Evolutionary conservation across 23 tunicate genomes (phyloP).

Genomic region (Clavelina lepadiformis): DNA sequence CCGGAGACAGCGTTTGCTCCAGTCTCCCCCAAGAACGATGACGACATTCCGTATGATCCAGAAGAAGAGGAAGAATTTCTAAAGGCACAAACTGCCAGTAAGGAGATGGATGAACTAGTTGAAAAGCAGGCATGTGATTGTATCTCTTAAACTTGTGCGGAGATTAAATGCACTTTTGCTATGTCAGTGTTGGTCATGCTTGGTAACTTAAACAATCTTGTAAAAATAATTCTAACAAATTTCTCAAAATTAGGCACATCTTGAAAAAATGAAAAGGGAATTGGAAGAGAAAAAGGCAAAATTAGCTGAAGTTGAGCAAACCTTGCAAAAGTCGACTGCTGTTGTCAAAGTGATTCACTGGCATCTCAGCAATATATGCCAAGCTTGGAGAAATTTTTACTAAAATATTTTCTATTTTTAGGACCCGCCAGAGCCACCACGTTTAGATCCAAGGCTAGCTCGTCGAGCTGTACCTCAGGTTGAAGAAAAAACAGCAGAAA

Average conservation of each 20-base stretch:
- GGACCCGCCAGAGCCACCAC: conserved; percentile 6
- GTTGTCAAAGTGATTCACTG: too few species aligned
- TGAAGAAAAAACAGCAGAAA: too few species aligned
- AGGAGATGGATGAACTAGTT: conserved; percentile 58
- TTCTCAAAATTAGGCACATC: conserved; percentile 49
- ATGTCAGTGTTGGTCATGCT: too few species aligned
- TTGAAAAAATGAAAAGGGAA: conserved; percentile 74
- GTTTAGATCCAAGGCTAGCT: conserved; percentile 7
- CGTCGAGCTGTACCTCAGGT: conserved; percentile 10
- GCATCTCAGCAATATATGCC: too few species aligned
- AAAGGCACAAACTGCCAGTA: conserved; percentile 25
- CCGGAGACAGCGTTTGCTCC: conserved; percentile 60
- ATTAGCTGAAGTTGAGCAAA: conserved; percentile 67
- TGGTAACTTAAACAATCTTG: neutral
- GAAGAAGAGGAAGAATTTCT: conserved; percentile 72
- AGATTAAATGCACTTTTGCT: too few species aligned
- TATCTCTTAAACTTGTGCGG: too few species aligned
- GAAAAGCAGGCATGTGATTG: conserved; percentile 60
- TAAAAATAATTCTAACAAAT: neutral
- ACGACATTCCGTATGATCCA: conserved; percentile 80
- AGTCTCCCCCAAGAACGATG: conserved; percentile 26
- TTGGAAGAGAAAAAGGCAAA: conserved; percentile 82
- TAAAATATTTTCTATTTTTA: too few species aligned
- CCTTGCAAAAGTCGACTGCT: conserved; percentile 41
- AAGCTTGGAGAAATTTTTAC: too few species aligned